Base-by-base conservation (phyloP, 2,888 invertebrate species). In the Margaritifera margaritifera region DNA sequence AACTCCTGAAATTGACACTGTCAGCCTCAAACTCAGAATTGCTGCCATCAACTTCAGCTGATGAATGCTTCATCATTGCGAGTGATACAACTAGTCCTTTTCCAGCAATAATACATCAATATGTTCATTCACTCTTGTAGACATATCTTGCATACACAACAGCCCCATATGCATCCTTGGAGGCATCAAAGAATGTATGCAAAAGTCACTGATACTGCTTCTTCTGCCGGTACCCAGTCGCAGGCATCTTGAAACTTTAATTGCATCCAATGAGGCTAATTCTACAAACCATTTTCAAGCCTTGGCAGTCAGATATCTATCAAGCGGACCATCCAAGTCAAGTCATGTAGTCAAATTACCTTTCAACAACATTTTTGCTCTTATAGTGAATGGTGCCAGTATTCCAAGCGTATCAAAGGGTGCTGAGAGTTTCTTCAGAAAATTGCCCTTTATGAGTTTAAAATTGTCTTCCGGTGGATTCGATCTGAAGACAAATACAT, bases 371-470 rank as follows among this genome's bases (percentile, higher is more conserved):
- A 71, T 52, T 62, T 74, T 74, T 25, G 66, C 69, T 54, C 66
- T 56, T 0, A 71, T 31, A 18, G 52, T 66, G 31, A 51, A 66
- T 54, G 71, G 71, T 11, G 61, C 66, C 18, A 74, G 20, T 52
- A 68, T 68, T 6, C 68, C 66, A 3, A 67, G 56, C 18, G 70
- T 72, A 63, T 77, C 77, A 57, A 64, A 67, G 19, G 72, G 27
- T 11, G 64, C 59, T 8, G 75, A 59, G 1, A 74, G 54, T 52
- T 55, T 67, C 56, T 51, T 66, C n/a, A 68, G 24, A 50, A 64
- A 52, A 20, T 74, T 69, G 27, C 84, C 56, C 86, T 1, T 85
- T 86, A 25, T 51, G n/a, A 5, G 22, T 59, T 22, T 18, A 20
- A 72, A 42, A n/a, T 57, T n/a, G 1, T 24, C 66, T 25, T 68